These are phyloP conservation scores for Smithornis capensis DNA, from an alignment of 2,113 vertebrate genomes.

Conservation along the genomic window DNA sequence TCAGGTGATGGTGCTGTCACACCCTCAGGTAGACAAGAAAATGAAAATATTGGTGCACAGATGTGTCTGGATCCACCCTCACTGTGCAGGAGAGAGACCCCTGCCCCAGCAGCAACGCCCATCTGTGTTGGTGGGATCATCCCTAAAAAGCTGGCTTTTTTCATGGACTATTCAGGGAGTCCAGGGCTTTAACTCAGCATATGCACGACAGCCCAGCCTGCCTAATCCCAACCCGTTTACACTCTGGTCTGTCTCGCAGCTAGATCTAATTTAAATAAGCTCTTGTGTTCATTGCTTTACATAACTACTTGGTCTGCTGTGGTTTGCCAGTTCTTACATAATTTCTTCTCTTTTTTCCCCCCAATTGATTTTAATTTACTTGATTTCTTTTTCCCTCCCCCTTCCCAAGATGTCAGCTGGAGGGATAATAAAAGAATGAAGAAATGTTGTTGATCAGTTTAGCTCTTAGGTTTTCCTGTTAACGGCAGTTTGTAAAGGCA, in stretches of 20 bases:
- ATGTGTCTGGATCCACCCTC: neutral
- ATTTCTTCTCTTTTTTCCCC: neutral
- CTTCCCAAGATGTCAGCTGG: neutral
- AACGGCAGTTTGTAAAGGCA: neutral
- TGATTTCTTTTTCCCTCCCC: neutral
- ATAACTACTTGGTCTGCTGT: conserved; percentile 39
- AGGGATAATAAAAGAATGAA: neutral
- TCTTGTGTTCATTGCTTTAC: conserved; percentile 52
- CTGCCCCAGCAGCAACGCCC: accelerated
- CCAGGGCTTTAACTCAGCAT: neutral
- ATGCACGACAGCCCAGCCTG: neutral
- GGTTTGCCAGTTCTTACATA: conserved; percentile 58
- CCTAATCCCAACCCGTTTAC: conserved; percentile 35
- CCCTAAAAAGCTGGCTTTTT: neutral
- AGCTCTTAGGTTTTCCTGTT: neutral
- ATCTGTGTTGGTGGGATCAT: neutral
- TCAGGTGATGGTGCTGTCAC: neutral
- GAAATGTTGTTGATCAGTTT: neutral
- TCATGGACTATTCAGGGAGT: neutral
- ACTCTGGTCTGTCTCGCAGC: neutral
- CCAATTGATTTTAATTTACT: conserved; percentile 41
- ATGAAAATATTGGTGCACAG: neutral
- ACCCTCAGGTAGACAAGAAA: accelerated
- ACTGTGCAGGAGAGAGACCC: neutral
- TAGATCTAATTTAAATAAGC: conserved; percentile 54